A percentile compares a stretch with the other conserved stretches of the same genome.
Evolutionary conservation across 2,113 vertebrate genomes (phyloP).

Genomic region (Scatophagus argus): DNA sequence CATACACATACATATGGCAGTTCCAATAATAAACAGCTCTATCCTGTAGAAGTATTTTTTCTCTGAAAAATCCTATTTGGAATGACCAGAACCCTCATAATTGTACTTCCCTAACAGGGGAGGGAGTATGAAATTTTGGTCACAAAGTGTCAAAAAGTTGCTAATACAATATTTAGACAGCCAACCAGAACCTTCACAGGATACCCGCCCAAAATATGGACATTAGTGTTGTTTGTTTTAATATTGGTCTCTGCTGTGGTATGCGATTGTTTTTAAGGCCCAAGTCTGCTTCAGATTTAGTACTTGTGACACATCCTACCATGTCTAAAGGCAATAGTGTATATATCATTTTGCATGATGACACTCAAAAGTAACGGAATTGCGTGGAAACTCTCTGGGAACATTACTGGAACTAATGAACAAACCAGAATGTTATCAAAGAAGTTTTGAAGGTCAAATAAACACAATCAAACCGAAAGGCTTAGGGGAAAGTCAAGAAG

Average conservation of each 20-base stretch:
- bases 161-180: too few relatives aligned
- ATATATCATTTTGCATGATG: background rate
- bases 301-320: background rate
- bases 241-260: background rate
- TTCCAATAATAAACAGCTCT: conserved; percentile 29
- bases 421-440: conserved; percentile 12
- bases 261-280: background rate
- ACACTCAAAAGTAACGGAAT: background rate
- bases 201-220: background rate
- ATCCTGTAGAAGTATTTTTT: background rate
- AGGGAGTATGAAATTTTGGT: too few relatives aligned
- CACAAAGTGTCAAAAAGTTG: background rate
- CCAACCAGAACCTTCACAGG: background rate
- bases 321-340: background rate
- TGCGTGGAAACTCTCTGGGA: background rate
- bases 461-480: conserved; percentile 8
- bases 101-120: background rate
- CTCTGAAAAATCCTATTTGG: background rate
- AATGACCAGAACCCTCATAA: background rate
- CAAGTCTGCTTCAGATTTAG: background rate
- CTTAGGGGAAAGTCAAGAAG: conserved; percentile 10
- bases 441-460: conserved; percentile 18
- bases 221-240: background rate
- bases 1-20: conserved; percentile 16
- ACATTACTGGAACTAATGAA: conserved; percentile 12